A percentile compares a stretch with the other conserved stretches of the same genome.
Conservation (phyloP, 2,113 vertebrate species). For the Perccottus glenii region DNA sequence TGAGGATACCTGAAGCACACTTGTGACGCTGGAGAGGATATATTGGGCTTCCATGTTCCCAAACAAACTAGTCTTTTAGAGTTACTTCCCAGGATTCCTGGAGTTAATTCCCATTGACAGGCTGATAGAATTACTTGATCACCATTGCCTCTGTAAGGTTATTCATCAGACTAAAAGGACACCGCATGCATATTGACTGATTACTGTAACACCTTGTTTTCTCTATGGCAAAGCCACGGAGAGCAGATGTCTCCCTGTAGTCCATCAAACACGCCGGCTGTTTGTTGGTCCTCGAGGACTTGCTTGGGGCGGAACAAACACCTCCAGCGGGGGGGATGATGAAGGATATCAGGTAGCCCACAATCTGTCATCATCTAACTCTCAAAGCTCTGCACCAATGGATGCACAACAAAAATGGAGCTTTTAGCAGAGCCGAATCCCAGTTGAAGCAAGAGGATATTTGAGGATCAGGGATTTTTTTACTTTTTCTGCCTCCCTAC, state of each 20-base stretch:
- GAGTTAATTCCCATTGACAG: constrained; percentile 41
- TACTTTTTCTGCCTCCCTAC: constrained; percentile 41
- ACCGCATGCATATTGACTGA: constrained; percentile 55
- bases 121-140: constrained; percentile 37
- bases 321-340: constrained; percentile 77
- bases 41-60: constrained; percentile 35
- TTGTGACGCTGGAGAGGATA: constrained; percentile 60
- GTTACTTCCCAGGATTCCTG: background rate
- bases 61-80: background rate
- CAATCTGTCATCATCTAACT: constrained; percentile 80
- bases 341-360: constrained; percentile 81
- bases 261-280: constrained; percentile 74
- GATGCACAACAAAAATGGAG: constrained; percentile 67
- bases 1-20: constrained; percentile 50
- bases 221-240: constrained; percentile 44
- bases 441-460: constrained; percentile 76
- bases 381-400: constrained; percentile 70
- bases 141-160: constrained; percentile 40
- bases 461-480: constrained; percentile 74
- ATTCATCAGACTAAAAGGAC: constrained; percentile 54
- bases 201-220: constrained; percentile 63
- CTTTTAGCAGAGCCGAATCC: constrained; percentile 69
- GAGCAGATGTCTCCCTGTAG: constrained; percentile 77
- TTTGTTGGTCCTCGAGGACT: constrained; percentile 75
- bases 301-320: constrained; percentile 72